Conservation (phyloP, 1,140 invertebrate species). For the Tetraneura akinire region DNA sequence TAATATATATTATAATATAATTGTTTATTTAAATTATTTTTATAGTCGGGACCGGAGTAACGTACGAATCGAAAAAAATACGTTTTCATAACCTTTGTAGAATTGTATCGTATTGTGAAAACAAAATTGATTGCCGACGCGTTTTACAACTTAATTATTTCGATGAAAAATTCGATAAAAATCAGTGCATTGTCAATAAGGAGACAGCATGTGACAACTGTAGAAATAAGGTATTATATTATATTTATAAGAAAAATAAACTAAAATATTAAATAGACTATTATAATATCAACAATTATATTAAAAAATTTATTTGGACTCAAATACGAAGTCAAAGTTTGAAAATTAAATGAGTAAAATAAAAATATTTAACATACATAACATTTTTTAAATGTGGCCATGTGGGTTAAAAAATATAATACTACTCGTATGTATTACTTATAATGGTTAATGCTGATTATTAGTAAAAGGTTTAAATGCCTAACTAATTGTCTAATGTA, state of each 20-base stretch:
- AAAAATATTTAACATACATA: not conserved
- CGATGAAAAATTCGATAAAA: slow-evolving; percentile 80
- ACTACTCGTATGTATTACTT: no score
- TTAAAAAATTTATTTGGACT: not conserved
- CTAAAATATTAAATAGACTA: no score
- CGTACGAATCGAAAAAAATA: slow-evolving; percentile 67
- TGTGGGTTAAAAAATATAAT: no score
- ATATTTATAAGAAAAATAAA: not conserved
- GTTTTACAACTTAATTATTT: slow-evolving; percentile 88
- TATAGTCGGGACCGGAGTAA: slow-evolving; percentile 58
- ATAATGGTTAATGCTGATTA: no score
- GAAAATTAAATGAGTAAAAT: not conserved
- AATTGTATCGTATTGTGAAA: slow-evolving; percentile 91
- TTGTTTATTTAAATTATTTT: slow-evolving; percentile 1
- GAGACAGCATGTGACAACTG: slow-evolving; percentile 87
- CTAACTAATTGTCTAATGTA: no score
- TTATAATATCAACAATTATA: no score
- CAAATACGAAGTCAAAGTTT: not conserved
- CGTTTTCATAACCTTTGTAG: slow-evolving; percentile 84
- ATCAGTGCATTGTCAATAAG: slow-evolving; percentile 65
- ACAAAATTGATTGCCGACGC: slow-evolving; percentile 85
- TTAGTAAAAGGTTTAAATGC: no score
- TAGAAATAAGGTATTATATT: slow-evolving; percentile 64
- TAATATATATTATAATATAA: not conserved
- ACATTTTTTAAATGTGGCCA: no score